A percentile compares a stretch with the other conserved stretches of the same genome.
phyloP scores from a whole-genome alignment of 2,797 vertebrate genomes.

The Coregonus sp. region DNA sequence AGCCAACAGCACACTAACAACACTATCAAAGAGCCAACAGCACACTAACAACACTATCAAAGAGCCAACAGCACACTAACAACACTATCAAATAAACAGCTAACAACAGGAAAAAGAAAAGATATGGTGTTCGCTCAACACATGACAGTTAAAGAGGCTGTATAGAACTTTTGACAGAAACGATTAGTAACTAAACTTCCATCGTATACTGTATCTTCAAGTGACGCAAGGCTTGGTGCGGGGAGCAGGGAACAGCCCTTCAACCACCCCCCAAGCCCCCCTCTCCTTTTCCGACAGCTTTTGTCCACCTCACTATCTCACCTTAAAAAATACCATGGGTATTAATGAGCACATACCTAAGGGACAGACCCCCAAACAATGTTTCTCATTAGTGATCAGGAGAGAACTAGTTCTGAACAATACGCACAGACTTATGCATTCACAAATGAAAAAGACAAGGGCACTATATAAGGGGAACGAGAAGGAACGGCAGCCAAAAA shows the following conservation, averaged over 20 bases:
- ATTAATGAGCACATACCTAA: constrained; percentile 15
- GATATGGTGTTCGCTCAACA: background rate
- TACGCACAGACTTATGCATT: constrained; percentile 48
- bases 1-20: too few relatives aligned
- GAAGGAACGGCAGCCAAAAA: constrained; percentile 8
- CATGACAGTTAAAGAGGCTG: background rate
- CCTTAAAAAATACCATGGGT: constrained; percentile 3
- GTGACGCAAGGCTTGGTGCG: too few relatives aligned
- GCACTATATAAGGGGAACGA: constrained; percentile 54
- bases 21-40: too few relatives aligned
- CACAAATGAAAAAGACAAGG: constrained; percentile 33
- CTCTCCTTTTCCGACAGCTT: background rate
- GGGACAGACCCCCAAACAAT: constrained; percentile 18
- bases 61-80: too few relatives aligned
- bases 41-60: too few relatives aligned
- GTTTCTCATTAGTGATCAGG: constrained; percentile 34
- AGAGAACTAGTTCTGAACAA: background rate
- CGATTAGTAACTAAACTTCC: background rate
- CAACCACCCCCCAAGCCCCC: background rate
- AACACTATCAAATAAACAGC: too few relatives aligned
- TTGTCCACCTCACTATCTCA: background rate
- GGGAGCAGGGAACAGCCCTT: too few relatives aligned
- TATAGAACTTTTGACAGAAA: background rate
- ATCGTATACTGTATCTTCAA: background rate
- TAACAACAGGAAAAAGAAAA: too few relatives aligned